Base-by-base conservation (phyloP, 2,113 vertebrate species). In the Gavialis gangeticus region DNA sequence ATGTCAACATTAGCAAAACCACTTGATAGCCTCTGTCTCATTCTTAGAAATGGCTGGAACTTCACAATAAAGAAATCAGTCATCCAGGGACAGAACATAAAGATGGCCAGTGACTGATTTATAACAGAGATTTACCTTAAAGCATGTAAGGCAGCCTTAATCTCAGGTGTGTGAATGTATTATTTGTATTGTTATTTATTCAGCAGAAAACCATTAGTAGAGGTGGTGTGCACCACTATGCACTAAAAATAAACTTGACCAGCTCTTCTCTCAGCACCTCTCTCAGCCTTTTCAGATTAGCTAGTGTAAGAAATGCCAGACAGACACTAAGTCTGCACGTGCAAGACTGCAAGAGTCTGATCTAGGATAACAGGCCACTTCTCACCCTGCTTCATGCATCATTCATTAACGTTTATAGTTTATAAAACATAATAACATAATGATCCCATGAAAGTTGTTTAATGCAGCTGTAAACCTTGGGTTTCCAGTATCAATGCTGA, bases 351-450 rank as follows among this genome's bases (percentile, higher is more conserved):
- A 75, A 95, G 90, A 87, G 81, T 84, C 93, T 64, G 82, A 75
- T 60, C 84, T 75, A 94, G 92, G 62, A 87, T 92, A 94, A 92
- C 85, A 93, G 95, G 89, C 77, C 75, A 69, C 87, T 91, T 85
- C 94, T 93, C 69, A 95, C 88, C 85, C 90, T 94, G 62, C 83
- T 66, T 75, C 89, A 93, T 80, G 85, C 89, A 95, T 93, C 96
- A 93, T 94, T 82, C 89, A 25, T 77, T 93, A 57, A 67, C 1
- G 12, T 79, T 92, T 93, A 75, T 76, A 94, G 76, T 95, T 57
- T 89, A 88, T n/a, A 60, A 93, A 96, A 93, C 77, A 60, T 92
- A 96, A 93, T 79, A 92, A 37, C 77, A 76, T 71, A 69, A 11
- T 71, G 80, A 73, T 19, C 22, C 60, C 81, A 69, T 82, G 82